A percentile compares a stretch with the other conserved stretches of the same genome.
Evolutionary conservation across 2,113 vertebrate species (phyloP).

Genomic region (Corythornis vintsioides): DNA sequence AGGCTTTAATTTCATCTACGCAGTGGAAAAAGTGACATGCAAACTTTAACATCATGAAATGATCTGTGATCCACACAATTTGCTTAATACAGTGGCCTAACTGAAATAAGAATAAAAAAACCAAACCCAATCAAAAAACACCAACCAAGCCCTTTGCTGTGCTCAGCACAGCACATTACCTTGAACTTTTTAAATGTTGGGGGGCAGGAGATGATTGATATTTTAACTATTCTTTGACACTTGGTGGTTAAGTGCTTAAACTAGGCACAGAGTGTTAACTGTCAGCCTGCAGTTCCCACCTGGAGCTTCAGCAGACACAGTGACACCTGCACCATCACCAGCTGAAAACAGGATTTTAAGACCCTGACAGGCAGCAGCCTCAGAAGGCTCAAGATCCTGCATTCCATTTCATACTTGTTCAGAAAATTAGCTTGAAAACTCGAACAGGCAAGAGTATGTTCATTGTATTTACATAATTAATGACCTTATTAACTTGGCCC

Average conservation of each 20-base stretch:
- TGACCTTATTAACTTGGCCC: not conserved
- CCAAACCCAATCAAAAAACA: too few species aligned
- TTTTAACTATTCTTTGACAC: not conserved
- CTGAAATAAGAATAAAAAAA: not conserved
- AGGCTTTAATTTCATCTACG: not conserved
- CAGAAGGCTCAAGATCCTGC: not conserved
- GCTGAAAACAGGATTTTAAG: not conserved
- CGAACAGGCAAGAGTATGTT: not conserved
- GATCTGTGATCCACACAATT: not conserved
- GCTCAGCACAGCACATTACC: too few species aligned
- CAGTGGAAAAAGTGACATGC: not conserved
- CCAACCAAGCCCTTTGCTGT: not conserved
- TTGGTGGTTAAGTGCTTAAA: not conserved
- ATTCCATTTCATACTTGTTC: not conserved
- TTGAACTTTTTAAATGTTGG: too few species aligned
- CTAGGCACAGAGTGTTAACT: not conserved
- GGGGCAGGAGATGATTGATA: too few species aligned
- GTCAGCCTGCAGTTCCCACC: not conserved
- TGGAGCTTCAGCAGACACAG: not conserved
- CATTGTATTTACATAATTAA: slow-evolving; percentile 15
- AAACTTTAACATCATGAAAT: not conserved
- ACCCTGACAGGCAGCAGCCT: not conserved
- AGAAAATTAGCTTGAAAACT: not conserved
- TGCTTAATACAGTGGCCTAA: not conserved
- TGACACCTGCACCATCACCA: accelerated